These are phyloP conservation scores for Zapus hudsonius DNA, from an alignment of 2,113 vertebrate genomes.

Conservation along the genomic window DNA sequence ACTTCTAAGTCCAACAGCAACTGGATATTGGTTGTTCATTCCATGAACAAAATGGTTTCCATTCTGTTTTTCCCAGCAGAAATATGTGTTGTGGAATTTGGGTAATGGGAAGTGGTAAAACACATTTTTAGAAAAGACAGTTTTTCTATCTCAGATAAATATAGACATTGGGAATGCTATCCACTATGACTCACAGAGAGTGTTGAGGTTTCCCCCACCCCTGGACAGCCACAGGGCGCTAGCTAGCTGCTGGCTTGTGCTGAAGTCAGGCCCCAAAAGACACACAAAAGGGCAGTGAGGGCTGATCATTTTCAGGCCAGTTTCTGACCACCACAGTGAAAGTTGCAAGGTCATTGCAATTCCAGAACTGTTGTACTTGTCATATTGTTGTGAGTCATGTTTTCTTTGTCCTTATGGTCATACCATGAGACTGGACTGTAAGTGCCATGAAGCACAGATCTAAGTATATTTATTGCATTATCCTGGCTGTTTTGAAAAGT, in stretches of 20 bases:
- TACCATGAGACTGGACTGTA: not conserved
- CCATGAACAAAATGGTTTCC: not conserved
- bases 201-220: not conserved
- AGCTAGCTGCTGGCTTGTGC: not conserved
- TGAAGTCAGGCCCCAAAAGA: conserved; percentile 28
- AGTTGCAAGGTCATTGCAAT: not conserved
- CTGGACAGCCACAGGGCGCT: not conserved
- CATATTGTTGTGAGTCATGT: not conserved
- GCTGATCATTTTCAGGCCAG: not conserved
- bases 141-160: conserved; percentile 64
- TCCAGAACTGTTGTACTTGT: not conserved
- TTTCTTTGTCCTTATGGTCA: not conserved
- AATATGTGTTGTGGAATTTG: conserved; percentile 72
- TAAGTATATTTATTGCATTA: not conserved
- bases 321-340: not conserved
- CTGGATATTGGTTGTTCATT: not conserved
- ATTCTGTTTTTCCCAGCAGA: conserved; percentile 73
- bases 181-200: conserved; percentile 62
- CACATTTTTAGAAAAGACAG: conserved; percentile 73
- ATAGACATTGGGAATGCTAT: conserved; percentile 66
- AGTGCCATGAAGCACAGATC: not conserved
- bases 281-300: not conserved
- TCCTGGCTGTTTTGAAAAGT: not conserved
- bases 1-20: not conserved
- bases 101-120: conserved; percentile 69